These are phyloP conservation scores for Syrrhaptes paradoxus DNA, from an alignment of 2,113 vertebrate species.

Conservation along the genomic window DNA sequence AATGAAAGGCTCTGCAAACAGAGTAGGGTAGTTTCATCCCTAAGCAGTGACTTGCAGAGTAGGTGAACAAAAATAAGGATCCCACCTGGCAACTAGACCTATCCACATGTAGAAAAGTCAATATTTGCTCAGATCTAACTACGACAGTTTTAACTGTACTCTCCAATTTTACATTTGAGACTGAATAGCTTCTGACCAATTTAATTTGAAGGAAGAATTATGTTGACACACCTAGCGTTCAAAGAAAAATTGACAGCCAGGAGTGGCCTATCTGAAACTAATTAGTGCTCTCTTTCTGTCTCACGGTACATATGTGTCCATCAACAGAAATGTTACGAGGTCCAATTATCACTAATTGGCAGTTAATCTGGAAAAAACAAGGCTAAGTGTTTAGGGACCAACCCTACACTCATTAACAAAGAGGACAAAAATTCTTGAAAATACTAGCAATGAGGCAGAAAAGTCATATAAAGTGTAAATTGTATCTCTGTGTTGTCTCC, in stretches of 20 bases:
- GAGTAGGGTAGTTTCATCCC: not conserved
- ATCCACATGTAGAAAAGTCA: not conserved
- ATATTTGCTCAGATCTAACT: not conserved
- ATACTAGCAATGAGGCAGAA: not conserved
- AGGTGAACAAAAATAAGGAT: not conserved
- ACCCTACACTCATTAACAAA: not conserved
- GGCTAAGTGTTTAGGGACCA: not conserved
- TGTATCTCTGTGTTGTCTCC: not conserved
- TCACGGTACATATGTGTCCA: not conserved
- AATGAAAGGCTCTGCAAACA: not conserved
- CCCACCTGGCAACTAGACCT: not conserved
- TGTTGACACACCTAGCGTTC: not conserved
- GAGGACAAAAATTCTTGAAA: not conserved
- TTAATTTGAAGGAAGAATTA: not conserved
- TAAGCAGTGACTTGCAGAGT: not conserved
- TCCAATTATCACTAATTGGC: conserved; percentile 27
- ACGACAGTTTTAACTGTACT: not conserved
- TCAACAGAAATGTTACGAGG: not conserved
- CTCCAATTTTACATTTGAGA: not conserved
- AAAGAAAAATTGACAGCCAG: not conserved
- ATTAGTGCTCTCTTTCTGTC: not conserved
- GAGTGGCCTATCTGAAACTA: conserved; percentile 16
- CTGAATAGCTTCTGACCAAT: not conserved
- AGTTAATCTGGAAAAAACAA: conserved; percentile 3
- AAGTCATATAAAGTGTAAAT: not conserved